Base-by-base conservation (phyloP, 2,888 invertebrate species). In the Drosophila pullipes region DNA sequence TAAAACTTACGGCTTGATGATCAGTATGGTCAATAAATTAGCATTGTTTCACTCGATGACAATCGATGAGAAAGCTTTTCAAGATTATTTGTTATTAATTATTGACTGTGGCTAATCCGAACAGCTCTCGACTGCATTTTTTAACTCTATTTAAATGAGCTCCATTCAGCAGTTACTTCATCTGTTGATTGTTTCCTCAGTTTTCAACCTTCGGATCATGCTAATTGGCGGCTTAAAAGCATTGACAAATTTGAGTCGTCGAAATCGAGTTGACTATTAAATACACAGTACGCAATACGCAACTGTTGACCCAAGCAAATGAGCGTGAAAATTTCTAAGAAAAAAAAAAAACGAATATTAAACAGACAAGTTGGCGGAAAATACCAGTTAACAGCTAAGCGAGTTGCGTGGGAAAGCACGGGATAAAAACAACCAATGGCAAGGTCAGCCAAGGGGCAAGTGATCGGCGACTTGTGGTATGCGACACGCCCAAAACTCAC, bases 401-500 rank as follows among this genome's bases (percentile, higher is more conserved):
- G 59, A 37, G 28, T 50, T 37, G 76, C 73, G 83, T 85, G 87
- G 76, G 87, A 78, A 85, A 62, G 31, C 50, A 25, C 52, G 28
- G 25, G 39, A 66, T 31, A 28, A 28, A 31, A 62, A 65, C 55
- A 55, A 57, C 44, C 47, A 25, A 55, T 41, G 63, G 49, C 74
- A 82, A 80, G 76, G 72, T 77, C 71, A 68, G 33, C 41, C 6
- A 4, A 28, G 30, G 54, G 33, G 31, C 59, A 30, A 59, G 61
- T 25, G 47, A 16, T 22, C 28, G 18, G 18, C 37, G 28, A 55
- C 22, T 3, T 31, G 35, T 22, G 33, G 25, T 35, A 13, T 33
- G 41, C 39, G 68, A 68, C 83, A 77, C 83, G 69, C 86, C 82
- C 73, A 49, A 58, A 69, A 79, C 63, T 72, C 47, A 78, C 78